These are phyloP conservation scores for Chlorospingus semifuscus DNA, from an alignment of 2,797 vertebrate genomes.

Conservation along the genomic window DNA sequence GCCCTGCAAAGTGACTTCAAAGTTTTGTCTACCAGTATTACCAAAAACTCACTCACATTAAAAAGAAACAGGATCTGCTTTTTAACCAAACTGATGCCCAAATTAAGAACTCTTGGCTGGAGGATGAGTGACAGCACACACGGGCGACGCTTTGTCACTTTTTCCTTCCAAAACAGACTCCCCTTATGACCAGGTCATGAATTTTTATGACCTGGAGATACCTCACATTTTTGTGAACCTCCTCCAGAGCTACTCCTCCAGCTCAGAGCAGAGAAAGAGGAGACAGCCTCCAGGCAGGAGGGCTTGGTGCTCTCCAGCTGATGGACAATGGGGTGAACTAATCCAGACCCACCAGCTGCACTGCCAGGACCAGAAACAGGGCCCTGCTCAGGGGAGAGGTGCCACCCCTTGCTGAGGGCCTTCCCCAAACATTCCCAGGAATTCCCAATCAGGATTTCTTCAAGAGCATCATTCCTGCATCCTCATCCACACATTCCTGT, in stretches of 20 bases:
- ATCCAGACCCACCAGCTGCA: background rate
- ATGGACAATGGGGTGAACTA: background rate
- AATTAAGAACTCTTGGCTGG: background rate
- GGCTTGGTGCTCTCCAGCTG: background rate
- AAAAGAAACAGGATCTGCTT: background rate
- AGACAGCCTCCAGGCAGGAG: fast-evolving
- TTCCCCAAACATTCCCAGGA: background rate
- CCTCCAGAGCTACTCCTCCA: background rate
- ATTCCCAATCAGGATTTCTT: background rate
- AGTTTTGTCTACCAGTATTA: background rate
- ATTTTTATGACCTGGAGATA: background rate
- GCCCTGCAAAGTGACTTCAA: background rate
- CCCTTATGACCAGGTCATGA: background rate
- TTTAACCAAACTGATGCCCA: background rate
- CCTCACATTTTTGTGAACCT: background rate
- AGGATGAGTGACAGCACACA: background rate
- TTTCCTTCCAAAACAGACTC: background rate
- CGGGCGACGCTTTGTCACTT: fast-evolving
- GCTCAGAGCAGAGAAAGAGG: background rate
- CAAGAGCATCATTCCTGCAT: fast-evolving
- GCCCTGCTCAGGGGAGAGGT: background rate
- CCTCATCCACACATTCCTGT: background rate
- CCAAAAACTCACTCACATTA: background rate
- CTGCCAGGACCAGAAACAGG: background rate
- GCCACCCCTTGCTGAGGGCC: background rate